Base-by-base conservation (phyloP, 2,113 vertebrate genomes). In the Aleadryas rufinucha region DNA sequence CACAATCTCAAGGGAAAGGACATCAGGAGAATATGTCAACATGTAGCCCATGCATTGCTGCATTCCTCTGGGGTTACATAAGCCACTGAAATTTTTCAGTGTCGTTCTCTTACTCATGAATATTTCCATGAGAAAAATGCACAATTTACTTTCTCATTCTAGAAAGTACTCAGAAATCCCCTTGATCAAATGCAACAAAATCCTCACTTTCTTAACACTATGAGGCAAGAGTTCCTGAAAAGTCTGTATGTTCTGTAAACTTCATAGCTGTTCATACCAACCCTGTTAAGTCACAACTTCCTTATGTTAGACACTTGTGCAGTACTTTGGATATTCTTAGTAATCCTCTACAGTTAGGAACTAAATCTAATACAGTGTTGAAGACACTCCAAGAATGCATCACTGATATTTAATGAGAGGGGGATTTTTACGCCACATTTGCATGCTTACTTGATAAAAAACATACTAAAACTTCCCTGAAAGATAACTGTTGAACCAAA, bases 91-190 rank as follows among this genome's bases (percentile, higher is more conserved):
- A 91, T 88, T 95, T 93, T 84, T 95, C 75, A 91, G 54, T 49
- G 89, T 89, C 19, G 0, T 71, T 84, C 89, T 57, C 76, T 86
- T 92, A 88, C 45, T 91, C 76, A 59, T 76, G 9, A 89, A 65
- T 65, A 82, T 83, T 93, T 94, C 84, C 89, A 91, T 96, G 94
- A 97, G 95, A 96, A 94, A 95, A 87, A 66, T 4, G 13, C 28
- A 77, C 42, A 45, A 86, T 93, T 95, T 93, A 84, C 85, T 94
- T 96, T 96, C 94, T 92, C 95, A 96, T 87, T 97, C 68, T 68
- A 84, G 26, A 52, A 85, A 85, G 54, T 30, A 80, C 71, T 77
- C 47, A 94, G 66, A 96, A 97, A 92, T 90, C 79, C 90, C 88
- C 79, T 47, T 70, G 39, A 85, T 54, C 54, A 80, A 90, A 83